Evolutionary conservation across 2,113 vertebrate species (phyloP).

Genomic region (Dicaeum eximium): DNA sequence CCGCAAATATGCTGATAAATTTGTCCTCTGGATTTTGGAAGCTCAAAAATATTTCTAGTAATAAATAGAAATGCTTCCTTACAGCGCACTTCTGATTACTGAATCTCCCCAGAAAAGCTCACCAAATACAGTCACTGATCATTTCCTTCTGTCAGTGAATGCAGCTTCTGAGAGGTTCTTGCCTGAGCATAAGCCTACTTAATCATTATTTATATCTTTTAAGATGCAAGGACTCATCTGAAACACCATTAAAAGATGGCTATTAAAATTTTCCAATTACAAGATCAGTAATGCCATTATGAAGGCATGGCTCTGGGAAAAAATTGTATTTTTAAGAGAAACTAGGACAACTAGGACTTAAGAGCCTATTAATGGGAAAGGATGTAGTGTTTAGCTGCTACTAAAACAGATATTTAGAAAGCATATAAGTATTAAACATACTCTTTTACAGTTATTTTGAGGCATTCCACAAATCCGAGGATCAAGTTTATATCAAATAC

Average conservation of each 20-base stretch:
- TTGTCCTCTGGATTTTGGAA: not conserved
- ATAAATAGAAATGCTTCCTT: not conserved
- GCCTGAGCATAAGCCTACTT: not conserved
- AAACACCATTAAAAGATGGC: not conserved
- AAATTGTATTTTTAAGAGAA: not conserved
- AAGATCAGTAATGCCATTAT: not conserved
- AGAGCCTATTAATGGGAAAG: not conserved
- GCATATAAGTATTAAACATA: not conserved
- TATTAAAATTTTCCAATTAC: not conserved
- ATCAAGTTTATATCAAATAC: not conserved
- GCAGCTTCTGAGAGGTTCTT: not conserved
- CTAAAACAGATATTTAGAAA: not conserved
- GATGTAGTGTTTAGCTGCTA: not conserved
- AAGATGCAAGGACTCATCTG: not conserved
- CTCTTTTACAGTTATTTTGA: not conserved
- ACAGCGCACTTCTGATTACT: not conserved
- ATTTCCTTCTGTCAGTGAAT: not conserved
- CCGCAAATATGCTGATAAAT: not conserved
- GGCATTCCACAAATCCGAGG: not conserved
- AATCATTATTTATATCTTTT: not conserved
- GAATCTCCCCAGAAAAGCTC: not conserved
- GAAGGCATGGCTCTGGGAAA: not conserved
- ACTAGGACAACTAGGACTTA: not conserved
- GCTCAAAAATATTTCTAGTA: not conserved
- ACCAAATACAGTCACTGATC: not conserved